phyloP scores from a whole-genome alignment of 2,888 invertebrate species.

The Leptodirus hochenwartii region DNA sequence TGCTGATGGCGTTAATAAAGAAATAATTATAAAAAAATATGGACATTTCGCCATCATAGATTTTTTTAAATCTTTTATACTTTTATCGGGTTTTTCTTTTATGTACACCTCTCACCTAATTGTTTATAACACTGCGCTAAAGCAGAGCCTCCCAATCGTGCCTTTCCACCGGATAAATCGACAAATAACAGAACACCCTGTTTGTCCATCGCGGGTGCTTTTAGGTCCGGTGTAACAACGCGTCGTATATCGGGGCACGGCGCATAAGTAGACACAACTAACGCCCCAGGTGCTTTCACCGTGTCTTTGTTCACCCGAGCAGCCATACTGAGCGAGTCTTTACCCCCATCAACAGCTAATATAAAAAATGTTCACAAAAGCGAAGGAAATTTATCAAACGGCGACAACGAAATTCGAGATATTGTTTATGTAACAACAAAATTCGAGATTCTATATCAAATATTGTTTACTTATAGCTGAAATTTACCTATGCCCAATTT shows the following conservation, averaged over 20 bases:
- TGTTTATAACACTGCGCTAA: constrained; percentile 81
- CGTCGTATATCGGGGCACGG: constrained; percentile 80
- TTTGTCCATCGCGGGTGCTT: constrained; percentile 40
- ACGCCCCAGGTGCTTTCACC: constrained; percentile 67
- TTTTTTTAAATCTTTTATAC: too few species aligned
- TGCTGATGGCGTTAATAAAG: too few species aligned
- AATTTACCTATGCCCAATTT: constrained; percentile 47
- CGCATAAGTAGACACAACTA: constrained; percentile 93
- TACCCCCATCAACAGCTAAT: constrained; percentile 95
- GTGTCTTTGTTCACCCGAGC: constrained; percentile 55
- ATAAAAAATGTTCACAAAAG: too few species aligned
- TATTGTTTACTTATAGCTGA: too few species aligned
- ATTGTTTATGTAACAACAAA: too few species aligned
- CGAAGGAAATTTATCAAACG: too few species aligned
- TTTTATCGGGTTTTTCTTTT: too few species aligned
- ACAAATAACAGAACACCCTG: constrained; percentile 57
- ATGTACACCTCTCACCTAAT: too few species aligned
- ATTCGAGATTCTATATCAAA: neutral
- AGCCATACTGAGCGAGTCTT: constrained; percentile 96
- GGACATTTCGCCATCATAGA: too few species aligned
- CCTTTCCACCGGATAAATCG: constrained; percentile 53
- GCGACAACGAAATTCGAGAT: too few species aligned
- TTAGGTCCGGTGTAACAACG: constrained; percentile 81
- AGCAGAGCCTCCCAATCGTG: constrained; percentile 79
- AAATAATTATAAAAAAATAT: constrained; percentile 1